Percentiles rank a stretch among this genome's conserved stretches.
Conservation (phyloP, 1,140 invertebrate genomes). For the Dendrolimus punctatus region DNA sequence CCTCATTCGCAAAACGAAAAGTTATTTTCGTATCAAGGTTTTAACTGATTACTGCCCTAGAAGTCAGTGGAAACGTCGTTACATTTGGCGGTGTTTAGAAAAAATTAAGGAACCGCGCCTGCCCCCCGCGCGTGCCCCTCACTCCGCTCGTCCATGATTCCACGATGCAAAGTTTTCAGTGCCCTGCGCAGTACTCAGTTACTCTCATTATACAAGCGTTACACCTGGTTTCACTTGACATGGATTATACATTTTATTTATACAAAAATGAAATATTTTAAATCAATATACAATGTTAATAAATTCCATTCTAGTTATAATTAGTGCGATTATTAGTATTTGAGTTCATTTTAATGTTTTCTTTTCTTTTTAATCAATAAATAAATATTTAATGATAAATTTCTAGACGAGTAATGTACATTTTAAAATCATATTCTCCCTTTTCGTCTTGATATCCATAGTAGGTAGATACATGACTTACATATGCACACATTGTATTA, state of each 20-base stretch:
- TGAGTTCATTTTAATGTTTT: too few species aligned
- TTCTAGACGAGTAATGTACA: too few species aligned
- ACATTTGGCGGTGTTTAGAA: constrained; percentile 27
- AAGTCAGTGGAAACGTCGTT: constrained; percentile 2
- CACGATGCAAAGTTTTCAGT: constrained; percentile 48
- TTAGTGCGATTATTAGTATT: too few species aligned
- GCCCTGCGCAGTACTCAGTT: constrained; percentile 30
- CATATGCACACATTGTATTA: too few species aligned
- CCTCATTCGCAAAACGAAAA: neutral
- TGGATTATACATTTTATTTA: neutral
- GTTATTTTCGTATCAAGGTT: neutral
- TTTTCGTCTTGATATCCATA: too few species aligned
- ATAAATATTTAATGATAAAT: too few species aligned
- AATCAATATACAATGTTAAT: too few species aligned
- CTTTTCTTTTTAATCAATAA: too few species aligned
- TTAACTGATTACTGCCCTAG: neutral
- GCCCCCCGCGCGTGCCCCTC: constrained; percentile 15
- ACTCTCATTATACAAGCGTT: constrained; percentile 19
- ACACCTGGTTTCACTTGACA: constrained; percentile 5
- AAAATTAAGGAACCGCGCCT: constrained; percentile 32
- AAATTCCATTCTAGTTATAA: too few species aligned
- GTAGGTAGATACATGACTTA: too few species aligned
- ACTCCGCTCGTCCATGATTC: constrained; percentile 6
- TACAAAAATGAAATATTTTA: too few species aligned
- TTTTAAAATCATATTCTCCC: too few species aligned